These are phyloP conservation scores for Emydocephalus ijimae DNA, from an alignment of 2,113 vertebrate genomes.

Conservation along the genomic window DNA sequence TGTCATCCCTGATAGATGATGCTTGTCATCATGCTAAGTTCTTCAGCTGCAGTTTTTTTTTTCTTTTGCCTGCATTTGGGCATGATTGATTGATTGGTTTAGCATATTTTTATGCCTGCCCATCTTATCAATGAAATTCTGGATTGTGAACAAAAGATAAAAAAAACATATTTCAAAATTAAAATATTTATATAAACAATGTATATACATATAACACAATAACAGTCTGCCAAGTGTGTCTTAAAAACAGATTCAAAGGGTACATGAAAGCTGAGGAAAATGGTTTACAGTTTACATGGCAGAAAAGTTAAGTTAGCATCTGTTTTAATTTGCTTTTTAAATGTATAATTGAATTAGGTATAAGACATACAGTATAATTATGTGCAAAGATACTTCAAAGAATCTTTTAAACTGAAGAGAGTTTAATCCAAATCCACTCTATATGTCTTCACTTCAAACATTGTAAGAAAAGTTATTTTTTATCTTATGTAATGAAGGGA, in stretches of 20 bases:
- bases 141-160: background rate
- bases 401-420: background rate
- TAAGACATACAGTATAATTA: background rate
- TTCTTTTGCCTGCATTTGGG: background rate
- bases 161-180: background rate
- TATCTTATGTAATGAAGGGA: background rate
- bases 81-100: background rate
- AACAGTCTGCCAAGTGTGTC: background rate
- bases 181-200: background rate
- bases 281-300: background rate
- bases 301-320: background rate
- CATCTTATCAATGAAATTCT: background rate
- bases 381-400: background rate
- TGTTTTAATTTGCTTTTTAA: background rate
- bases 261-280: background rate
- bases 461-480: background rate
- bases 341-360: background rate
- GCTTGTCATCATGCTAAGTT: background rate
- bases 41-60: background rate
- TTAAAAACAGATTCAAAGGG: background rate
- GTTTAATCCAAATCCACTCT: background rate
- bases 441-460: background rate
- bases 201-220: background rate
- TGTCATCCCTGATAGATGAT: background rate
- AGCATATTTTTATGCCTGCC: background rate